A percentile compares a stretch with the other conserved stretches of the same genome.
These are phyloP conservation scores for Bursaphelenchus mucronatus DNA, from an alignment of 1,140 invertebrate species.

Conservation along the genomic window DNA sequence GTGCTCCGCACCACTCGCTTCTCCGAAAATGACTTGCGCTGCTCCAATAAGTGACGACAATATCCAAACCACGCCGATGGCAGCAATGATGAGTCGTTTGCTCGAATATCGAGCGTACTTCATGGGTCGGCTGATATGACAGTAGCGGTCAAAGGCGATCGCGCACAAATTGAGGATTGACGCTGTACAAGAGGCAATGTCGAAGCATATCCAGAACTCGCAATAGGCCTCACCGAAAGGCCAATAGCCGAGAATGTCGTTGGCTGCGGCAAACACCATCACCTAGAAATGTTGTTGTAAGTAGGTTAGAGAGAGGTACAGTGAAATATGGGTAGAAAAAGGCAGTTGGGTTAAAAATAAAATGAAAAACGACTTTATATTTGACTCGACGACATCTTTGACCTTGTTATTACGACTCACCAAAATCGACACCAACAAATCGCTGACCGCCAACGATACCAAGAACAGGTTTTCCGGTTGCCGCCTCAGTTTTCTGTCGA, in stretches of 20 bases:
- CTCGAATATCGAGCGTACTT: constrained; percentile 74
- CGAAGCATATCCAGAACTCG: constrained; percentile 96
- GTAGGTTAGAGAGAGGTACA: background rate
- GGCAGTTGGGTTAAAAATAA: background rate
- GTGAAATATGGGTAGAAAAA: background rate
- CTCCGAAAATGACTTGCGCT: constrained; percentile 81
- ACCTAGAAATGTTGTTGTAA: constrained; percentile 50
- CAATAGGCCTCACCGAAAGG: constrained; percentile 90
- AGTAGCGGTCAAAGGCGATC: constrained; percentile 92
- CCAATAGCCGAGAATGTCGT: constrained; percentile 73
- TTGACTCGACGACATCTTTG: too few relatives aligned
- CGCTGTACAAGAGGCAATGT: constrained; percentile 97
- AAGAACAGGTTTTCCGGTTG: constrained; percentile 67
- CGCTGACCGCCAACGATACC: constrained; percentile 68
- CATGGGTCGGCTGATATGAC: constrained; percentile 95
- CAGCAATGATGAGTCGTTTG: constrained; percentile 62
- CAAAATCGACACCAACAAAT: constrained; percentile 73
- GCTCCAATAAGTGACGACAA: constrained; percentile 85
- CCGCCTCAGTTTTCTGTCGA: constrained; percentile 53
- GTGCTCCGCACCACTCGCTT: constrained; percentile 47
- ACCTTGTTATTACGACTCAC: too few relatives aligned
- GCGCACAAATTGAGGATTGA: constrained; percentile 96
- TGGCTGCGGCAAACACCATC: constrained; percentile 65
- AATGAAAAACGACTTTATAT: too few relatives aligned
- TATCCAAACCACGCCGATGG: constrained; percentile 83